Evolutionary conservation across 2,113 vertebrate genomes (phyloP).

Genomic region (Callospermophilus lateralis): DNA sequence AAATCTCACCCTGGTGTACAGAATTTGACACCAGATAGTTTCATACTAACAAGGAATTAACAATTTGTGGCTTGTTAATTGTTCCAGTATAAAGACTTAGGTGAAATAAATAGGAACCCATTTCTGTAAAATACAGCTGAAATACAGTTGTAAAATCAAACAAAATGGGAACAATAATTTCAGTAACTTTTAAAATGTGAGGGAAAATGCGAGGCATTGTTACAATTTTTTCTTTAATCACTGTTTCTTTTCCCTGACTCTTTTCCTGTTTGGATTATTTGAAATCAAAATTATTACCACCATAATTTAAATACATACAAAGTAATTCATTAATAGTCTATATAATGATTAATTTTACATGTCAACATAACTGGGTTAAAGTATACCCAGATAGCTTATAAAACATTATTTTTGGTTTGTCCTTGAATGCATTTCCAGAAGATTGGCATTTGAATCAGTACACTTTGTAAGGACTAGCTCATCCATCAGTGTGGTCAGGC

Average conservation of each 20-base stretch:
- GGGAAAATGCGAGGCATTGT: neutral
- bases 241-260: neutral
- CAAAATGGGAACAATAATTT: neutral
- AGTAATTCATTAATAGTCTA: neutral
- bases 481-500: neutral
- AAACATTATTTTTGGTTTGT: neutral
- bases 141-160: conserved; percentile 32
- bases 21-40: conserved; percentile 74
- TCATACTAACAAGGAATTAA: conserved; percentile 73
- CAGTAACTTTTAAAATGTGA: neutral
- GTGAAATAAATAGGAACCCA: conserved; percentile 74
- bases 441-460: neutral
- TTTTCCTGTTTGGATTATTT: neutral
- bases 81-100: conserved; percentile 59
- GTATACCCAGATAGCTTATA: neutral
- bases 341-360: neutral
- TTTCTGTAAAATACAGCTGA: conserved; percentile 35
- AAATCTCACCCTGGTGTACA: conserved; percentile 50
- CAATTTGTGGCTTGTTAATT: conserved; percentile 71
- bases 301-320: neutral
- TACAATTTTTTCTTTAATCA: neutral
- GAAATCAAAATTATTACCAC: neutral
- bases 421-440: neutral
- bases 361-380: neutral
- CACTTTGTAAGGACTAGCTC: neutral